Evolutionary conservation across 2,113 vertebrate species (phyloP), one percentile per base, ranked within the genome.

Genomic region (Trogon surrucura): DNA sequence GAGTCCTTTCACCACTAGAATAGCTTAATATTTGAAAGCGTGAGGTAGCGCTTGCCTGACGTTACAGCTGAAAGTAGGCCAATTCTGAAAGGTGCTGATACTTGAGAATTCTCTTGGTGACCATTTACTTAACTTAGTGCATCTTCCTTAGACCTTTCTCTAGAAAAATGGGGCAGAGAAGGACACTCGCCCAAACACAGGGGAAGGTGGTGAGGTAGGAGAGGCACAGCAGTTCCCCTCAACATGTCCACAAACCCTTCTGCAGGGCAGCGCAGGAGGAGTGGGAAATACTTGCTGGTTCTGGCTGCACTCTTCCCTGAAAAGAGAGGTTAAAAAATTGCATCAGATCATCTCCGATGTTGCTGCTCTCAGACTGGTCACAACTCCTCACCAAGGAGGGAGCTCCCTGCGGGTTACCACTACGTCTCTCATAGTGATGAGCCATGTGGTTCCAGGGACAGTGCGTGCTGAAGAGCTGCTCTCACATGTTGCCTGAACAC

Each of bases 351-450:
- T 38, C 15, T 87, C 0, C 1, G 27, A 4, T 23, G 16, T 62
- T 27, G 5, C 26, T 57, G 50, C 18, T 53, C 26, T 77, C 16
- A 30, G 27, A 23, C 18, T 13, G 21, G 41, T 47, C 74, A 21
- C 27, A 58, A 45, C 26, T 12, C 22, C 25, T 78, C 0, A 0
- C 38, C 13, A 27, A n/a, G 38, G 19, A 44, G 25, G 19, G 57
- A 74, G 17, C 36, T 47, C 26, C 26, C 13, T 2, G 11, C 64
- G 19, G 15, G 45, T 81, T 54, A 8, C 47, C 34, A 3, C 51
- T 5, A 34, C 75, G 47, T 22, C 67, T 25, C 6, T n/a, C 53
- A 2, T 32, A 6, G 54, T 1, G 25, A 45, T 0, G 0, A 6
- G 18, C 11, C 36, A 15, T 51, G 57, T 44, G 64, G 45, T 65